Conservation (phyloP, 2,888 invertebrate species). For the Synergus umbraculus region DNA sequence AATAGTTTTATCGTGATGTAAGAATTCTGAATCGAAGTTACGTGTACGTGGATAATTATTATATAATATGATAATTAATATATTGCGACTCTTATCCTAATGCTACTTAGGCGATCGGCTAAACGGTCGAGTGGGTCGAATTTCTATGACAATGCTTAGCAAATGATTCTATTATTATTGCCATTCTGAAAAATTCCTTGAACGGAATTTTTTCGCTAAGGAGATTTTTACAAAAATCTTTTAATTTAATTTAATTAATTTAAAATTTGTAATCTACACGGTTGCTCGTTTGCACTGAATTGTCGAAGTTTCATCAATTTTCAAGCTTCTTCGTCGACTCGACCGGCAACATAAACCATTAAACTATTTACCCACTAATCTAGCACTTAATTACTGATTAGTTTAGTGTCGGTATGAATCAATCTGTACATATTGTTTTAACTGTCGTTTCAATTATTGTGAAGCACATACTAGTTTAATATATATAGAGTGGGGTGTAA, state of each 20-base stretch:
- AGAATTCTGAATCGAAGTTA: slow-evolving; percentile 60
- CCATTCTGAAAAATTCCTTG: not conserved
- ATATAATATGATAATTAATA: slow-evolving; percentile 58
- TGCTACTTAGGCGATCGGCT: slow-evolving; percentile 46
- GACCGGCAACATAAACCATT: slow-evolving; percentile 5
- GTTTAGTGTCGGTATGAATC: slow-evolving; percentile 63
- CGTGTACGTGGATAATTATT: slow-evolving; percentile 57
- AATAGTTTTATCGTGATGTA: slow-evolving; percentile 55
- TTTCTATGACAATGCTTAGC: not conserved
- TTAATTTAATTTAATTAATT: no score
- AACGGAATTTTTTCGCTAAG: not conserved
- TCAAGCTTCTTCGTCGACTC: slow-evolving; percentile 1
- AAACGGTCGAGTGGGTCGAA: slow-evolving; percentile 25
- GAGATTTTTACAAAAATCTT: not conserved
- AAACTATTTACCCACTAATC: slow-evolving; percentile 60
- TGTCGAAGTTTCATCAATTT: not conserved
- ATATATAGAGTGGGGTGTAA: slow-evolving; percentile 29
- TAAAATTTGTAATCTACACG: not conserved
- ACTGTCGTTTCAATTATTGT: slow-evolving; percentile 63
- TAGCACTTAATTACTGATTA: slow-evolving; percentile 57
- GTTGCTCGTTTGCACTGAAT: not conserved
- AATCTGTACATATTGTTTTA: slow-evolving; percentile 71
- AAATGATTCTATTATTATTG: slow-evolving; percentile 18
- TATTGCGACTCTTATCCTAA: slow-evolving; percentile 62
- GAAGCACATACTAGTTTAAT: slow-evolving; percentile 49